phyloP scores from a whole-genome alignment of 1,140 invertebrate genomes.

The Geopemphigus sp. region DNA sequence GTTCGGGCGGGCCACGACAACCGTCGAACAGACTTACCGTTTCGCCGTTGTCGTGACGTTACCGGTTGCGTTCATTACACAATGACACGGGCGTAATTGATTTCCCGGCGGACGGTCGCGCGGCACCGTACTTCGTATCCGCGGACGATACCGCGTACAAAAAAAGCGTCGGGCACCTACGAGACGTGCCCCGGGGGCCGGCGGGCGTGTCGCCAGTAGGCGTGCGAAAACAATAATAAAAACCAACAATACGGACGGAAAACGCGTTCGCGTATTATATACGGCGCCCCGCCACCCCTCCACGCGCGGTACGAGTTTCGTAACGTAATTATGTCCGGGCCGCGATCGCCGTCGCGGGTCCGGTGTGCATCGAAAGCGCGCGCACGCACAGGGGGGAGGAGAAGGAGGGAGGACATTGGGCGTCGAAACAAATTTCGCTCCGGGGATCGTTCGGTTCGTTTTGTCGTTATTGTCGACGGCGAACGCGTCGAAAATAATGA shows the following conservation, averaged over 20 bases:
- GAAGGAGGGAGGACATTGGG: no score
- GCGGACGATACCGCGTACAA: no score
- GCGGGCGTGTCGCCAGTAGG: no score
- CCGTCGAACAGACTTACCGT: no score
- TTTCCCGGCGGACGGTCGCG: conserved; percentile 15
- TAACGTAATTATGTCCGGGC: neutral
- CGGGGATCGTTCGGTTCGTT: neutral
- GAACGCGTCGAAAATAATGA: no score
- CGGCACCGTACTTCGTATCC: no score
- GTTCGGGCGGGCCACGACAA: no score
- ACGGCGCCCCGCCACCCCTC: neutral
- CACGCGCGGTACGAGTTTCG: no score
- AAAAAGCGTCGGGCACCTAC: conserved; percentile 20
- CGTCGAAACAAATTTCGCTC: conserved; percentile 2
- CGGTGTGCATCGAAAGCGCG: neutral
- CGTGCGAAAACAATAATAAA: no score
- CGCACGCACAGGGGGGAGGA: neutral
- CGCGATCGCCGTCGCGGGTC: neutral
- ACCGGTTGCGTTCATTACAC: no score
- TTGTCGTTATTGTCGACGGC: neutral
- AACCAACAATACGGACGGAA: neutral
- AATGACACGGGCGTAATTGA: conserved; percentile 32
- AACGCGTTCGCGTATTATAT: conserved; percentile 26
- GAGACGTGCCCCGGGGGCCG: no score
- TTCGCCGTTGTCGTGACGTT: no score